phyloP scores from a whole-genome alignment of 2,113 vertebrate genomes.

The Neodontobutis hainanensis region DNA sequence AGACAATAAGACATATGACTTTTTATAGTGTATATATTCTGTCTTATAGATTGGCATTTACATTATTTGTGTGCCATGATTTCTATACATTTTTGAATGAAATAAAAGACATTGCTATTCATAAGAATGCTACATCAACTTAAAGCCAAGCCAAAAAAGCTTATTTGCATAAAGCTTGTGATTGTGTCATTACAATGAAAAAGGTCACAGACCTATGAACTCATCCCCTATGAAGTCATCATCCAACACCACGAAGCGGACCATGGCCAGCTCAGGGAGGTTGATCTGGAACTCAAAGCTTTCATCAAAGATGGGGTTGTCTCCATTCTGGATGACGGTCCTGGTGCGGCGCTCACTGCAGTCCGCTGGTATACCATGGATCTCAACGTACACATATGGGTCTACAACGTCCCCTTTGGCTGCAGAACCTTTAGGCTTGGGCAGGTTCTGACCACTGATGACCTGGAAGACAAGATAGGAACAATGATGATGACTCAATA shows the following conservation, averaged over 20 bases:
- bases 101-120: too few relatives aligned
- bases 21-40: too few relatives aligned
- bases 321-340: constrained; percentile 91
- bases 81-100: too few relatives aligned
- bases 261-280: constrained; percentile 93
- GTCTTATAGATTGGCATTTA: too few relatives aligned
- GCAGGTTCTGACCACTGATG: constrained; percentile 94
- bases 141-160: too few relatives aligned
- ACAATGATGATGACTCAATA: neutral
- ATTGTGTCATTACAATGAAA: too few relatives aligned
- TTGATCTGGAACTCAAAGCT: constrained; percentile 98
- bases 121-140: too few relatives aligned
- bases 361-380: constrained; percentile 94
- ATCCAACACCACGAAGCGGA: constrained; percentile 93
- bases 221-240: constrained; percentile 96
- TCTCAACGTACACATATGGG: constrained; percentile 93
- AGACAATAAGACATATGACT: too few relatives aligned
- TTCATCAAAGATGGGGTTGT: constrained; percentile 94
- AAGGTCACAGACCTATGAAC: constrained; percentile 81
- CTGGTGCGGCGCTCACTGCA: constrained; percentile 93
- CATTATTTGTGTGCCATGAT: too few relatives aligned
- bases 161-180: too few relatives aligned
- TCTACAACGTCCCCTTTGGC: constrained; percentile 95
- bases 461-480: constrained; percentile 76
- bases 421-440: constrained; percentile 90